Evolutionary conservation across 2,797 vertebrate species (phyloP), one percentile per base, ranked within the genome.

Genomic region (Anas flavirostris): DNA sequence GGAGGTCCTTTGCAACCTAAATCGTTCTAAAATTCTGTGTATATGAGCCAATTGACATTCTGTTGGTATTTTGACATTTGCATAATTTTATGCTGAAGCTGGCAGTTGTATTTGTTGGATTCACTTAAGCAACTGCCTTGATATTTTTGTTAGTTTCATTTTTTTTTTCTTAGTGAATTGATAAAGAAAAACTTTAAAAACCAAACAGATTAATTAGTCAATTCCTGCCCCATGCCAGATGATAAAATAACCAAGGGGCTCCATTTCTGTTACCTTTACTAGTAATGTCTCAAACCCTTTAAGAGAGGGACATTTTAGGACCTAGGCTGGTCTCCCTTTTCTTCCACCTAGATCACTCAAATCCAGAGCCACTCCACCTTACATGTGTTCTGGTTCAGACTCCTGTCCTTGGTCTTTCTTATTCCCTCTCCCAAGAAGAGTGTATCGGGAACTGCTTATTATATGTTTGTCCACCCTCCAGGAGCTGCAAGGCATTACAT

Each of bases 21-120:
- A 77, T 25, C 28, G 31, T 81, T 86, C 77, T 72, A 81, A 83
- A 83, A 81, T 77, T 92, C 77, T 50, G 48, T 41, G 48, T 82
- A 59, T 48, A 50, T 17, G 58, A 84, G 50, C 77, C 53, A 82
- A 68, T 60, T 7, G 6, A 86, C 35, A 25, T 33, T 37, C 10
- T 50, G 44, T 62, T 81, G 66, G 31, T 82, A 63, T 83, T 94
- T 86, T 86, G 83, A 58, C 31, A 1, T 56, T 68, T 68, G 7
- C 50, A 4, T 78, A 55, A 41, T 93, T 91, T 88, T 44, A 52
- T 86, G 63, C 82, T 41, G 48, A 68, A 21, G 15, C 48, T 55
- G 39, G 25, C n/a, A 29, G 52, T 87, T 43, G 18, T 66, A 28
- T 79, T 82, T 50, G 4, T 62, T 6, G 8, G 26, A n/a, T 86